These are phyloP conservation scores for Microplitis manilae DNA, from an alignment of 2,888 invertebrate genomes.

Conservation along the genomic window DNA sequence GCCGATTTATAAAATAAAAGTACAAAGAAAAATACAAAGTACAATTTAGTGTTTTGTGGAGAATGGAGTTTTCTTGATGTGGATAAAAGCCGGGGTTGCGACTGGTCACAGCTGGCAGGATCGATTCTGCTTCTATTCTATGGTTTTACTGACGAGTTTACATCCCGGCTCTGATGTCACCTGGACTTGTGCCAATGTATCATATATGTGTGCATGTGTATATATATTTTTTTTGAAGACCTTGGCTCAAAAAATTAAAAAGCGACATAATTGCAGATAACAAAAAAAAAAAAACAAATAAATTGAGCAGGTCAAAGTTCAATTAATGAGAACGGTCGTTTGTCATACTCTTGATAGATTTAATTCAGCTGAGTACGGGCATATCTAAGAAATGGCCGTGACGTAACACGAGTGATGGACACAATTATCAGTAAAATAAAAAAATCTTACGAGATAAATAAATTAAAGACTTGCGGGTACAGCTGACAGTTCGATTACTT, in stretches of 20 bases:
- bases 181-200: conserved; percentile 14
- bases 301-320: neutral
- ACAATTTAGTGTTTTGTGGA: too few relatives aligned
- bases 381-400: neutral
- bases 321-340: neutral
- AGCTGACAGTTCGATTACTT: neutral
- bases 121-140: conserved; percentile 58
- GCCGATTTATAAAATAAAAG: too few relatives aligned
- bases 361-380: neutral
- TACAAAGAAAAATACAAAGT: too few relatives aligned
- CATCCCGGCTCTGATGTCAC: conserved; percentile 9
- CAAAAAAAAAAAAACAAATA: too few relatives aligned
- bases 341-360: neutral
- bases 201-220: neutral
- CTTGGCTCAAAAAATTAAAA: too few relatives aligned
- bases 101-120: conserved; percentile 59
- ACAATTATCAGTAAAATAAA: neutral
- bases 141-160: conserved; percentile 39
- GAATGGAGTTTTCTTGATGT: too few relatives aligned
- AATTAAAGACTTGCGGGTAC: neutral
- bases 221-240: too few relatives aligned
- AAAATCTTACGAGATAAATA: neutral
- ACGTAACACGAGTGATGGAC: neutral
- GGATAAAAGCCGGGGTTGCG: too few relatives aligned
- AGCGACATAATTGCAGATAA: too few relatives aligned